Evolutionary conservation across 2,888 invertebrate species (phyloP), one percentile per base, ranked within the genome.

Genomic region (Protodeltote pygarga): DNA sequence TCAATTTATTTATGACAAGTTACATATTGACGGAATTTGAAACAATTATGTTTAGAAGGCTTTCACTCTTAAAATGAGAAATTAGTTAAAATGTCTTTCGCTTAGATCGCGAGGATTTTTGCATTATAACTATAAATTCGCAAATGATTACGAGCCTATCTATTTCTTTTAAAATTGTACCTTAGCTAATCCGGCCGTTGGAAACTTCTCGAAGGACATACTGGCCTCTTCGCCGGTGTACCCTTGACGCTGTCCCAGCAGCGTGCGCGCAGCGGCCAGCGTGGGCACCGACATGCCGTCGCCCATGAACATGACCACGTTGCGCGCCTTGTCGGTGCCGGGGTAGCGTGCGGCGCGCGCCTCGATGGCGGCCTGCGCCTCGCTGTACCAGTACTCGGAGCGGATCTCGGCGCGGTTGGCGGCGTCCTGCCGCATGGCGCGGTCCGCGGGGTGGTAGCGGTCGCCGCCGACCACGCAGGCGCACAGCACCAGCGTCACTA

Each of bases 231-330:
- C 95, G 0, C 95, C 95, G 1, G 89, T 68, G 17, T 72, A 70
- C 0, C 86, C 85, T 0, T 80, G 74, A 3, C 92, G 80, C 76
- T 95, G 95, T 0, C 95, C 95, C 27, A 93, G 92, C 64, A 93
- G 93, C 15, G 94, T 93, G 59, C 95, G 90, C 10, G 94, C 93
- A 0, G 95, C 95, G 0, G 94, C 93, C 32, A 95, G 79, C 0
- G 95, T 95, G 0, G 95, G 90, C 25, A 95, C 81, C 3, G 95
- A 95, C 95, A 96, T 95, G 19, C 96, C 96, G 79, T 96, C 96
- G 1, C 96, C 96, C 31, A 96, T 77, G 79, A 95, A 95, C 78
- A 96, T 86, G 44, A 96, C 93, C 4, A 95, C 85, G 77, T 96
- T 96, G 31, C 71, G 68, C 15, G 79, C 79, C 9, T 37, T 38